Evolutionary conservation across 2,113 vertebrate genomes (phyloP).

Genomic region (Chloroceryle aenea): DNA sequence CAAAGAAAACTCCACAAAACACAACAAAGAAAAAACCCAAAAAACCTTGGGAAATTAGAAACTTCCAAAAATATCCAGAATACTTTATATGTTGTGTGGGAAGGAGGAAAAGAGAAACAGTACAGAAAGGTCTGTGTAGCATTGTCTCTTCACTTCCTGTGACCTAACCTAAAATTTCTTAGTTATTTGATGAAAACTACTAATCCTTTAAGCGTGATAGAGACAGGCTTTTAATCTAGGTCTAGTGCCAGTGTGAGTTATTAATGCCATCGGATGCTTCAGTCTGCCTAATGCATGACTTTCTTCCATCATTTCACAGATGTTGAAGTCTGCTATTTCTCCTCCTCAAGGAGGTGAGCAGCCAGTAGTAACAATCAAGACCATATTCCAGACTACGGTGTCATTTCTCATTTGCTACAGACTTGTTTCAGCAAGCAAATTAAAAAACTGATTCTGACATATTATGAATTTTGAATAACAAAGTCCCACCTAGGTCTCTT

Average conservation of each 20-base stretch:
- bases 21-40: no score
- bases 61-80: not conserved
- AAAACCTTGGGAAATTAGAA: not conserved
- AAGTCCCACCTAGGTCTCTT: not conserved
- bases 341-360: not conserved
- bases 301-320: not conserved
- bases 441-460: not conserved
- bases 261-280: not conserved
- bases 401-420: not conserved
- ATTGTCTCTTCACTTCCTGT: not conserved
- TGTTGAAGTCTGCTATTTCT: not conserved
- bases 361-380: not conserved
- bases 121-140: not conserved
- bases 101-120: not conserved
- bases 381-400: not conserved
- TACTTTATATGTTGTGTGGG: not conserved
- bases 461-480: not conserved
- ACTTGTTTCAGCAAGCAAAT: not conserved
- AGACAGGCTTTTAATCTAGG: not conserved
- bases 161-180: not conserved
- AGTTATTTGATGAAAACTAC: not conserved
- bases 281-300: not conserved
- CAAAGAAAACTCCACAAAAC: no score
- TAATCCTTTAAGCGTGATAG: not conserved
- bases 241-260: not conserved